Conservation (phyloP, 2,797 vertebrate species). For the Onychomys leucogaster region DNA sequence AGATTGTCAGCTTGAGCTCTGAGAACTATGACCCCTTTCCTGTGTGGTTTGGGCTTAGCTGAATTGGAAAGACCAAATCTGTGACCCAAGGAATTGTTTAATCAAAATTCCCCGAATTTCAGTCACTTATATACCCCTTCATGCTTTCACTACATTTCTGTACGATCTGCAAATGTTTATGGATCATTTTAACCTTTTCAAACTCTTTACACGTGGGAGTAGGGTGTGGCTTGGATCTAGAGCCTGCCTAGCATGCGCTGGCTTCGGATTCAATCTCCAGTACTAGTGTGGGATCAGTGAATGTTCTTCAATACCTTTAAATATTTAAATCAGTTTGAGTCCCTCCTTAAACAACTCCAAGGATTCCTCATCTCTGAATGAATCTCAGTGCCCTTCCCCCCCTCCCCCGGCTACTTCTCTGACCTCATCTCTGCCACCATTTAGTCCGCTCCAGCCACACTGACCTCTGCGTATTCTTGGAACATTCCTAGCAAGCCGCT, state of each 20-base stretch:
- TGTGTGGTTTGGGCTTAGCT: conserved; percentile 6
- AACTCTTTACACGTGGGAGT: not conserved
- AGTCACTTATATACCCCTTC: not conserved
- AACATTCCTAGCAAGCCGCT: conserved; percentile 48
- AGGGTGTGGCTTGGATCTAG: not conserved
- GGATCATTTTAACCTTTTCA: not conserved
- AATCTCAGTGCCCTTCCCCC: not conserved
- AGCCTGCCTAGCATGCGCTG: not conserved
- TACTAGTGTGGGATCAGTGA: not conserved
- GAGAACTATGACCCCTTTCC: conserved; percentile 27
- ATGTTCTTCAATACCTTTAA: conserved; percentile 20
- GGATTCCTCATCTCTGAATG: not conserved
- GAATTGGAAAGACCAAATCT: conserved; percentile 45
- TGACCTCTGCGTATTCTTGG: not conserved
- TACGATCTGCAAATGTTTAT: conserved; percentile 10
- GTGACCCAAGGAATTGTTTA: conserved; percentile 6
- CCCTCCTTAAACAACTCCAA: not conserved
- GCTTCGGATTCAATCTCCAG: not conserved
- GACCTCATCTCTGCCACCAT: conserved; percentile 28
- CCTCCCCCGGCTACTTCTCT: not conserved
- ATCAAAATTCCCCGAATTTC: conserved; percentile 49
- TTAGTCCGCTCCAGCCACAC: not conserved
- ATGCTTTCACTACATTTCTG: not conserved
- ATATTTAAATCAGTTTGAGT: not conserved
- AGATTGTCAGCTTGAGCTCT: not conserved